Evolutionary conservation across 2,888 invertebrate genomes (phyloP).

Genomic region (Electrophaes corylata): DNA sequence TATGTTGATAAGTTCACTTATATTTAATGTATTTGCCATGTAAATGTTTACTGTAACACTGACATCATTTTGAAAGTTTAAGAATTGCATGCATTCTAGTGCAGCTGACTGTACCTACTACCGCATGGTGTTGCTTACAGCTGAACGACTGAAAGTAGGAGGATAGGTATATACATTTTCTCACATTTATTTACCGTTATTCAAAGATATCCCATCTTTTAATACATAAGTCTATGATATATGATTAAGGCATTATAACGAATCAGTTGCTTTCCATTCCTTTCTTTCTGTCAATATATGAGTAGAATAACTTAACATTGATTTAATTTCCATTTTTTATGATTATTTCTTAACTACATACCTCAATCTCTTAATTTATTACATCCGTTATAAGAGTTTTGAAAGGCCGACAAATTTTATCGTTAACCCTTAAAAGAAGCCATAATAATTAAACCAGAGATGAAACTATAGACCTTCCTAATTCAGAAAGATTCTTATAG

Average conservation of each 20-base stretch:
- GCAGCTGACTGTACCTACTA: too few relatives aligned
- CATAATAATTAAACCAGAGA: constrained; percentile 4
- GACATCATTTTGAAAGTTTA: too few relatives aligned
- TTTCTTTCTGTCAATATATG: constrained; percentile 10
- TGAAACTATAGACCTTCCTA: constrained; percentile 6
- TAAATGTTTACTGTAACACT: too few relatives aligned
- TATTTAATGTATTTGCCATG: too few relatives aligned
- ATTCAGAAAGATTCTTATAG: too few relatives aligned
- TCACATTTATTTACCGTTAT: neutral
- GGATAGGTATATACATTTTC: neutral
- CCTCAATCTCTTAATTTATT: constrained; percentile 13
- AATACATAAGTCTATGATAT: neutral
- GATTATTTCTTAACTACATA: neutral
- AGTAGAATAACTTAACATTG: neutral
- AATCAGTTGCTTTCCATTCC: constrained; percentile 5
- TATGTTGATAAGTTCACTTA: too few relatives aligned
- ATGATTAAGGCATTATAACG: neutral
- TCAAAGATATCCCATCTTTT: neutral
- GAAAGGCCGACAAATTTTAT: constrained; percentile 10
- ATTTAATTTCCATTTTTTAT: constrained; percentile 9
- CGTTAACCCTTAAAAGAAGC: constrained; percentile 4
- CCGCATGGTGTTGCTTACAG: too few relatives aligned
- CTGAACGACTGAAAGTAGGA: too few relatives aligned
- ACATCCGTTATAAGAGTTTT: constrained; percentile 12
- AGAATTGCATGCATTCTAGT: too few relatives aligned